Conservation (phyloP, 2,797 vertebrate genomes). For the Nyctibius grandis region DNA sequence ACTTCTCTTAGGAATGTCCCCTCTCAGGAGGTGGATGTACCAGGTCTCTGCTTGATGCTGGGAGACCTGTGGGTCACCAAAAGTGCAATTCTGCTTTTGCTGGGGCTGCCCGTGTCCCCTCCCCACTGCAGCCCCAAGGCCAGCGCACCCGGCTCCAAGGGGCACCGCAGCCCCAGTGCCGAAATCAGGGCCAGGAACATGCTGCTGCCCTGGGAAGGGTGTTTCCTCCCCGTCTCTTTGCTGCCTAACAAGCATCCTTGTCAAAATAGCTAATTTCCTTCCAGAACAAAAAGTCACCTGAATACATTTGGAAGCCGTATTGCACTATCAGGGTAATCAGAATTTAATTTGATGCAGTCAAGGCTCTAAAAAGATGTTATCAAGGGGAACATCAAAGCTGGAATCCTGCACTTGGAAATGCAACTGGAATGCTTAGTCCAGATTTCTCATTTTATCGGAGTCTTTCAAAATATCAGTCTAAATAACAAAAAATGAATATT, state of each 20-base stretch:
- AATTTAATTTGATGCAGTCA: slow-evolving; percentile 67
- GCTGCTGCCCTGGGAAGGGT: neutral
- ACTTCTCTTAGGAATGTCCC: neutral
- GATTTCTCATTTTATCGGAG: slow-evolving; percentile 24
- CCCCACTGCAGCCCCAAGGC: fast-evolving
- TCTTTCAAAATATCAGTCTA: slow-evolving; percentile 44
- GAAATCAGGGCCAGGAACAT: neutral
- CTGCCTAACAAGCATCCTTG: slow-evolving; percentile 32
- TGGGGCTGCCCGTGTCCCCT: neutral
- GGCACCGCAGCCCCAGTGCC: neutral
- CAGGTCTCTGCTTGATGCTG: neutral
- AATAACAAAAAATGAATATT: slow-evolving; percentile 50
- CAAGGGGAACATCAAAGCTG: slow-evolving; percentile 64
- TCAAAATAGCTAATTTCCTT: slow-evolving; percentile 50
- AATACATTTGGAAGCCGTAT: slow-evolving; percentile 45
- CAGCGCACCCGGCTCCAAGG: neutral
- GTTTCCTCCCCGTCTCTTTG: neutral
- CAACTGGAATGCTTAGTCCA: slow-evolving; percentile 42
- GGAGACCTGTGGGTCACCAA: neutral
- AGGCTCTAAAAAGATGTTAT: slow-evolving; percentile 61
- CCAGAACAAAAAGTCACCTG: slow-evolving; percentile 62
- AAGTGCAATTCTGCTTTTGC: neutral
- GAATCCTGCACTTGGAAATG: slow-evolving; percentile 39
- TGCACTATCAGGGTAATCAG: slow-evolving; percentile 53
- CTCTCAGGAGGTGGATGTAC: neutral